Evolutionary conservation across 1,140 invertebrate genomes (phyloP).

Genomic region (Calephelis virginiensis): DNA sequence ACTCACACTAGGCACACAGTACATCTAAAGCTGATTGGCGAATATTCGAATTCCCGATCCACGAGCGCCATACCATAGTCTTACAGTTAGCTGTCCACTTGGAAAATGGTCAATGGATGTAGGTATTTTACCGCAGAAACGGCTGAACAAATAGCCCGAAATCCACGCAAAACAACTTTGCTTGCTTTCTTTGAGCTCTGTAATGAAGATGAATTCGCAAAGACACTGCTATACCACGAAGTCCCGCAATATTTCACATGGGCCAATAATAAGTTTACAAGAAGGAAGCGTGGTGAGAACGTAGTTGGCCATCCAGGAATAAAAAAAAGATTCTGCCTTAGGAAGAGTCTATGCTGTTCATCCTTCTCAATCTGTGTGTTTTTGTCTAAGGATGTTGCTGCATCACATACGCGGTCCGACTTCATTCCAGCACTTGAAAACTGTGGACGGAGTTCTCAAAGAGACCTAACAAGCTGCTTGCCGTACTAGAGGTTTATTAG

Average conservation of each 20-base stretch:
- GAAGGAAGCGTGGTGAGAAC: conserved; percentile 30
- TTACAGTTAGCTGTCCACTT: conserved; percentile 65
- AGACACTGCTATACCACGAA: conserved; percentile 56
- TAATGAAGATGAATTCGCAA: conserved; percentile 47
- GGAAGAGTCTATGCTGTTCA: conserved; percentile 27
- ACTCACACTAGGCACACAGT: too few relatives aligned
- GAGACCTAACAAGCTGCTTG: conserved; percentile 36
- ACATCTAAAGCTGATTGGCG: conserved; percentile 70
- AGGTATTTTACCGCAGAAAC: conserved; percentile 35
- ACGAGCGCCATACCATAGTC: conserved; percentile 63
- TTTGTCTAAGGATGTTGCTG: conserved; percentile 29
- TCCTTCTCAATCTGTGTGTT: conserved; percentile 18
- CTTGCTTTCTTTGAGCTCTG: conserved; percentile 61
- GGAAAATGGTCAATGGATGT: conserved; percentile 64
- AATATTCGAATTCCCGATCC: conserved; percentile 63
- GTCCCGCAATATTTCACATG: conserved; percentile 59
- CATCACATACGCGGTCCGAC: conserved; percentile 31
- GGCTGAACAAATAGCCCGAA: conserved; percentile 27
- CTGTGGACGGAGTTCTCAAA: conserved; percentile 29
- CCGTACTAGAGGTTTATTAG: conserved; percentile 29
- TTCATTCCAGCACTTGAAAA: conserved; percentile 32
- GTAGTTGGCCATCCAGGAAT: conserved; percentile 30
- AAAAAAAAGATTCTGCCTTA: conserved; percentile 30
- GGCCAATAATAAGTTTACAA: conserved; percentile 30
- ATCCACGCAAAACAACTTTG: conserved; percentile 58